Base-by-base conservation (phyloP, 2,113 vertebrate species). In the Numida meleagris region DNA sequence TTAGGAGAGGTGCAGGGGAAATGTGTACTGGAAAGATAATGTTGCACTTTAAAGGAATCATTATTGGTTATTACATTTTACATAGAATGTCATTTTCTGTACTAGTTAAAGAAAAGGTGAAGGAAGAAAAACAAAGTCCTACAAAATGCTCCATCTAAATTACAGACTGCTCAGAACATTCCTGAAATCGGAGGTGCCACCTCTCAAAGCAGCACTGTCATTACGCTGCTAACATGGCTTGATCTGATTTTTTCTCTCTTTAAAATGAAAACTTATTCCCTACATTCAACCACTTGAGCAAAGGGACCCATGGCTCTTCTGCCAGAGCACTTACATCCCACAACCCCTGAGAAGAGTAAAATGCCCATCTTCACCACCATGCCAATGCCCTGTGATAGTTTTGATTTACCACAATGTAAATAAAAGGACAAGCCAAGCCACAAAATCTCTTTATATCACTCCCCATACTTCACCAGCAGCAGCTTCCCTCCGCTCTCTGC, bases 21-120 rank as follows among this genome's bases (percentile, higher is more conserved):
- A 94, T 81, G 92, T 95, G 96, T 84, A 53, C 88, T 65, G 91
- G 95, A 95, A 93, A 95, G 95, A 95, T 97, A 97, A 95, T 95
- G 89, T 62, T 95, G 79, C 76, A 76, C 90, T 94, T 86, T 51
- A 82, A 63, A 89, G 43, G 51, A 84, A 94, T 92, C 80, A 93
- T 76, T 95, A 94, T 45, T 89, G 72, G 61, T 88, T 92, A 92
- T 92, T 93, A 80, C 59, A 59, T 95, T 96, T 94, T 93, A 95
- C 90, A 80, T 7, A 83, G 82, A 85, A 96, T 90, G 88, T 94
- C 80, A 93, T 93, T 95, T 96, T 93, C 94, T 87, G 86, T 82
- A 94, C 16, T 11, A 82, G 77, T 80, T 74, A 87, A 91, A 87
- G 70, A 86, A 91, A 95, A 91, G 80, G 59, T 92, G 92, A 96